Base-by-base conservation (phyloP, 2,888 invertebrate genomes). In the Tolmerus cingulatus region DNA sequence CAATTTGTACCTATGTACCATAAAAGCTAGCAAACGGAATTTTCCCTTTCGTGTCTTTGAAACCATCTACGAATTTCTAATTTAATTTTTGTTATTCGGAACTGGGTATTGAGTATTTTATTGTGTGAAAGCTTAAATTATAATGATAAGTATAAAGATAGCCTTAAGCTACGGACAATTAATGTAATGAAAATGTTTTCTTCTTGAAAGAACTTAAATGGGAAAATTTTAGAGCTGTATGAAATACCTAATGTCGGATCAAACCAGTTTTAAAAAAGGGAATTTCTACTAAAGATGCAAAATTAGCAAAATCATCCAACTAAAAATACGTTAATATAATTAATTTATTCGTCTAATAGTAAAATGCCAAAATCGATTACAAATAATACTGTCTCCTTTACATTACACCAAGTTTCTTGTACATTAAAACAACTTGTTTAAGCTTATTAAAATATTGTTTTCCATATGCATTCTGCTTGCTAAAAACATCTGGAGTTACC, bases 401-500 rank as follows among this genome's bases (percentile, higher is more conserved):
- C 30, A 87, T 81, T 37, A 66, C 19, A 40, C 77, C 84, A n/a
- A 46, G 57, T 12, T 85, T 78, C 34, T 90, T 90, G 86, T 91
- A 90, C 27, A 91, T 90, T 76, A 92, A 89, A 85, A 92, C 90
- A 12, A 92, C 91, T 85, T 91, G 90, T 87, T 89, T 91, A 82
- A 93, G 87, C 90, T 92, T 93, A 40, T 90, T 89, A 76, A 90
- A 90, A 88, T 92, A 92, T 86, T 91, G 91, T 3, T 91, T 90
- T 4, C 92, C 92, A 51, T 92, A 88, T 37, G 91, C 88, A 89
- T 92, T 91, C 86, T 91, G 90, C 34, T 92, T 90, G 27, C 90
- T 90, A 91, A 92, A 92, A 87, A 93, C 90, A 19, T 91, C 90
- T 37, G 93, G 90, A 88, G 93, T 91, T 74, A 93, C 91, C 79